Evolutionary conservation across 2,797 vertebrate genomes (phyloP).

Genomic region (Poecilia wingei): DNA sequence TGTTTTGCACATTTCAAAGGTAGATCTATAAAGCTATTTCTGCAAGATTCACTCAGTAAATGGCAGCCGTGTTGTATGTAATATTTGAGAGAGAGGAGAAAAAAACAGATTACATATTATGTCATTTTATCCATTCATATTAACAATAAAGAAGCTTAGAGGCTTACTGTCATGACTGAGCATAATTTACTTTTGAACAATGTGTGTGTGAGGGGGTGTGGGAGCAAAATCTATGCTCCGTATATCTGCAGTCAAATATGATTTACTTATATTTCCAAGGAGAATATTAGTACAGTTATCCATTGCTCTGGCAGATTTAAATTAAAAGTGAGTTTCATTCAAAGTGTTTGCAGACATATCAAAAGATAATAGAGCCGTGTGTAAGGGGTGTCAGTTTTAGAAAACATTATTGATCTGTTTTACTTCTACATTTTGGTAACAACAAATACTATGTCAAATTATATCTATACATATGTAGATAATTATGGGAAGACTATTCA

Average conservation of each 20-base stretch:
- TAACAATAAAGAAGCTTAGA: neutral
- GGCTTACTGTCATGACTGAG: neutral
- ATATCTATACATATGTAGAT: neutral
- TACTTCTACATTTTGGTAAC: neutral
- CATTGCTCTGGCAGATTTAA: neutral
- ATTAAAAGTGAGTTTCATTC: neutral
- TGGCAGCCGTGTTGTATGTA: neutral
- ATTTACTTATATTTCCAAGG: neutral
- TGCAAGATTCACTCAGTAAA: neutral
- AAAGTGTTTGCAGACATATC: neutral
- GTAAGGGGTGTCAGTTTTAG: neutral
- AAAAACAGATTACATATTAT: neutral
- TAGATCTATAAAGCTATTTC: neutral
- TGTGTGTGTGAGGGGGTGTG: neutral
- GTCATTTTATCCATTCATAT: neutral
- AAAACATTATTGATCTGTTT: neutral
- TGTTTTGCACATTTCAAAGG: neutral
- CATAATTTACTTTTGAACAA: neutral
- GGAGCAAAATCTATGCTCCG: neutral
- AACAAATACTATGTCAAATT: neutral
- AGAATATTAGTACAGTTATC: neutral
- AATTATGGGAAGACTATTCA: neutral
- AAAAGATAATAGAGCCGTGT: neutral
- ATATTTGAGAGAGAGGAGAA: neutral
- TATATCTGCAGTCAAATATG: neutral